These are phyloP conservation scores for Eptesicus fuscus DNA, from an alignment of 2,113 vertebrate genomes.

Conservation along the genomic window DNA sequence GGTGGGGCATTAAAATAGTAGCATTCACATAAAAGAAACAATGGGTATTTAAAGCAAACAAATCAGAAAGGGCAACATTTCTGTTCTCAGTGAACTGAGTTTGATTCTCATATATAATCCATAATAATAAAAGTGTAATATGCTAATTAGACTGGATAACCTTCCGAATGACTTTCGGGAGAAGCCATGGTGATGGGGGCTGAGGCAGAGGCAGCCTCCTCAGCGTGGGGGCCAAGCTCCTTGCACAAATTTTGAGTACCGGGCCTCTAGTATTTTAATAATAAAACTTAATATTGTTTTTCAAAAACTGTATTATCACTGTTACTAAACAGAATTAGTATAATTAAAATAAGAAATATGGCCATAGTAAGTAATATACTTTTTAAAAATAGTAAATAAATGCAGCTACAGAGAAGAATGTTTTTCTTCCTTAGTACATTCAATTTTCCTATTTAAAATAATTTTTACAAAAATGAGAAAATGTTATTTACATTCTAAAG, in stretches of 20 bases:
- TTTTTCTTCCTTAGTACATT: background rate
- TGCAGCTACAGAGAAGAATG: background rate
- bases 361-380: background rate
- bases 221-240: no score
- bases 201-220: no score
- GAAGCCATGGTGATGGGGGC: no score
- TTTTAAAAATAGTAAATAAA: constrained; percentile 8
- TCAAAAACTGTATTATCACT: background rate
- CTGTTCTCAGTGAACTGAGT: background rate
- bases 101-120: background rate
- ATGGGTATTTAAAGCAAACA: background rate
- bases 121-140: no score
- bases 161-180: no score
- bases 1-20: background rate
- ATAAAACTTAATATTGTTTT: background rate
- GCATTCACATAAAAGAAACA: no score
- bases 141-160: no score
- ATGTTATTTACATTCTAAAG: constrained; percentile 12
- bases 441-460: background rate
- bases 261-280: background rate
- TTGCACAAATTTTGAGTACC: no score
- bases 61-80: background rate
- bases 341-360: constrained; percentile 26
- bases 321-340: background rate
- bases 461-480: background rate